Evolutionary conservation across 2,797 vertebrate species (phyloP).

Genomic region (Dallia pectoralis): DNA sequence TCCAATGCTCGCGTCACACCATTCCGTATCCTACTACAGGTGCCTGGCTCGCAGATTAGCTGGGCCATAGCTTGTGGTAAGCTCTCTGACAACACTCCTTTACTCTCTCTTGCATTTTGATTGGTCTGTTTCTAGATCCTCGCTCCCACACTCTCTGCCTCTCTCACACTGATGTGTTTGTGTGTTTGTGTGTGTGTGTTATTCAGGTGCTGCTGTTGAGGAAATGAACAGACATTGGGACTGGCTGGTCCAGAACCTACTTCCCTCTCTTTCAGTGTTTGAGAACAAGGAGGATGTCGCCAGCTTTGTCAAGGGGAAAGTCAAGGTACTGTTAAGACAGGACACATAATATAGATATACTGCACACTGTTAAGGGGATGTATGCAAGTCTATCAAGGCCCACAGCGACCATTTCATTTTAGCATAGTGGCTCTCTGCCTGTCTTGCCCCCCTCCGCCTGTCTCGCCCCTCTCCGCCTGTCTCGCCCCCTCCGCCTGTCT

Average conservation of each 20-base stretch:
- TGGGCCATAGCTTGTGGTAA: conserved; percentile 95
- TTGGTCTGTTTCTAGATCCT: neutral
- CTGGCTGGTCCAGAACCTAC: conserved; percentile 92
- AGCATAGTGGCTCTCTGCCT: neutral
- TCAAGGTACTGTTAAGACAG: conserved; percentile 78
- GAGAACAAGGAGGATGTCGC: conserved; percentile 94
- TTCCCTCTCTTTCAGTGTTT: conserved; percentile 92
- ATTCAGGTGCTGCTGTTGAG: conserved; percentile 84
- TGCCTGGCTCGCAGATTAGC: conserved; percentile 90
- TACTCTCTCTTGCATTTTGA: neutral
- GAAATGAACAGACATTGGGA: conserved; percentile 95
- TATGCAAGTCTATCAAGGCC: neutral
- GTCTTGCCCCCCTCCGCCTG: neutral
- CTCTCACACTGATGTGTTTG: neutral
- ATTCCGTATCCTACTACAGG: conserved; percentile 91
- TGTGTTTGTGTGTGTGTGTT: conserved; percentile 7
- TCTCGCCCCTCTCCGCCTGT: neutral
- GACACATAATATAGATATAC: neutral
- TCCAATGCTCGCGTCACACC: conserved; percentile 91
- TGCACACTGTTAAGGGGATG: neutral
- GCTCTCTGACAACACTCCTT: conserved; percentile 35
- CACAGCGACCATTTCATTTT: neutral
- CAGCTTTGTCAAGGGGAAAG: conserved; percentile 93
- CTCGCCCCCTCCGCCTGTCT: neutral
- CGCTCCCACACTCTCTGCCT: neutral